Base-by-base conservation (phyloP, 1,140 invertebrate species). In the Hermetia illucens region DNA sequence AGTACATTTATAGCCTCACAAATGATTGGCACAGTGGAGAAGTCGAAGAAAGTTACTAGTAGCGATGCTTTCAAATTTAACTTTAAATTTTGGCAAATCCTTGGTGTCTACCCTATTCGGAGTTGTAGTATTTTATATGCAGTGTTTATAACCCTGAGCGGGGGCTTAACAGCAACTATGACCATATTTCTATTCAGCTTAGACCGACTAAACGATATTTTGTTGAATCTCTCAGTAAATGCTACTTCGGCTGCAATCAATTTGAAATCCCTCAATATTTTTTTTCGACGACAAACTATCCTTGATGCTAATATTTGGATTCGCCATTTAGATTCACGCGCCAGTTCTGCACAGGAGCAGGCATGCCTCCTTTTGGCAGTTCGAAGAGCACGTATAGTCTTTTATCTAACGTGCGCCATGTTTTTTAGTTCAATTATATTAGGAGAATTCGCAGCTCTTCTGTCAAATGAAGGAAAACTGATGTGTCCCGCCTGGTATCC, bases 401-500 rank as follows among this genome's bases (percentile, higher is more conserved):
- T 57, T 33, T 42, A 39, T 5, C 45, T 43, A 30, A 56, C 54
- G 21, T 46, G 27, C 4, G 25, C 38, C 8, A 48, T 57, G 22
- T 57, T 51, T 38, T 37, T 45, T 3, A 43, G 52, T n/a, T 53
- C 53, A 34, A 57, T 49, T 9, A 9, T 27, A 1, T 29, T 56
- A 5, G 56, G 53, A 29, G 46, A 50, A 22, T 4, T 52, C 3
- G 45, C 49, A 8, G 44, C 50, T 21, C 33, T 34, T 5, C 31
- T 57, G 5, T 34, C 38, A 0, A 21, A 34, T 6, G 15, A 51
- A 5, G 44, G 50, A 2, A 24, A 20, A n/a, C 20, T 57, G 13
- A 38, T 57, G 1, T 57, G 47, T 40, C 52, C 54, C 2, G 54
- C 54, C 9, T 56, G 54, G 51, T 57, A 56, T 18, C 44, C 41